phyloP scores from a whole-genome alignment of 2,113 vertebrate species.

The Ancistrus triradiatus region DNA sequence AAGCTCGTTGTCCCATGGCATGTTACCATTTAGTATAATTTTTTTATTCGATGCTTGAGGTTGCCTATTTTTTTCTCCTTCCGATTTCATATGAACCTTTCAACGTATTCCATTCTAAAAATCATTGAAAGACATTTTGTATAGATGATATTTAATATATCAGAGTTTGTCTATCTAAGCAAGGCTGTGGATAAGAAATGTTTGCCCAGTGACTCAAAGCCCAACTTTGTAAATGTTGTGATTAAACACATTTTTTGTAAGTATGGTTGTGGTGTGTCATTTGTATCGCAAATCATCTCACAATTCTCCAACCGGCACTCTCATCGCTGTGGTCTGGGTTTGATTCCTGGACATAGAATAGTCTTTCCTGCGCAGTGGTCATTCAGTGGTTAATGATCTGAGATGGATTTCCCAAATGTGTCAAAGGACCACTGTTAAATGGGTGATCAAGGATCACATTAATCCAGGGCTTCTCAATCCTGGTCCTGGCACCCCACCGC shows the following conservation, averaged over 20 bases:
- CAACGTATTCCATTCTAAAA: constrained; percentile 37
- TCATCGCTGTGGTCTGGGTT: not conserved
- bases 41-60: constrained; percentile 28
- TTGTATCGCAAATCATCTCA: not conserved
- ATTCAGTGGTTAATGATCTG: no score
- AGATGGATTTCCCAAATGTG: no score
- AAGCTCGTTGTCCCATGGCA: constrained; percentile 27
- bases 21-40: constrained; percentile 40
- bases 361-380: no score
- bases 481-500: no score
- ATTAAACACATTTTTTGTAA: constrained; percentile 53
- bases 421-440: no score
- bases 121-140: constrained; percentile 28
- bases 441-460: no score
- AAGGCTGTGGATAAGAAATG: constrained; percentile 25
- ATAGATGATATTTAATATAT: constrained; percentile 24
- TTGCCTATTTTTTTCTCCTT: not conserved
- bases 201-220: constrained; percentile 25
- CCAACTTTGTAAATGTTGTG: constrained; percentile 49
- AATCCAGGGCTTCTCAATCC: no score
- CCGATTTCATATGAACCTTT: constrained; percentile 21
- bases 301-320: not conserved
- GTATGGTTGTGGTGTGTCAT: constrained; percentile 20
- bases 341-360: not conserved
- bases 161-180: constrained; percentile 4